Percentiles rank a stretch among this genome's conserved stretches.
phyloP scores from a whole-genome alignment of 2,888 invertebrate genomes.

The Nowickia ferox region DNA sequence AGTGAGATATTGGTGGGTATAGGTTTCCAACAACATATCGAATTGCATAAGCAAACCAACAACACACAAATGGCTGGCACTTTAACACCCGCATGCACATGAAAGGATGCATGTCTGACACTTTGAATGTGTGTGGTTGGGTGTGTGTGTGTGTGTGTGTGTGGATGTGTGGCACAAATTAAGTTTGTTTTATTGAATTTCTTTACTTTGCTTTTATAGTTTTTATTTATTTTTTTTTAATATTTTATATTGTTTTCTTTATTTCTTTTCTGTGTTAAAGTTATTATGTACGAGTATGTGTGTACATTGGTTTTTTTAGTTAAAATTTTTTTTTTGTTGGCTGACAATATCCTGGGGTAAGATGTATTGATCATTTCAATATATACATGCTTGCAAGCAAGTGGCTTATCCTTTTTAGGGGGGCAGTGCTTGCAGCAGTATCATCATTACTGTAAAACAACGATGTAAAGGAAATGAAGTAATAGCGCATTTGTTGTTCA shows the following conservation, averaged over 20 bases:
- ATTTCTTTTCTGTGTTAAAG: constrained; percentile 9
- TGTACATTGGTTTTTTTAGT: background rate
- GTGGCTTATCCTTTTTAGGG: background rate
- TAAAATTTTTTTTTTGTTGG: constrained; percentile 46
- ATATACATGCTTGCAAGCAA: constrained; percentile 16
- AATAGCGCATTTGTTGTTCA: constrained; percentile 54
- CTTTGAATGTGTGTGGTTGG: background rate
- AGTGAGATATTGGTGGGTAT: constrained; percentile 42
- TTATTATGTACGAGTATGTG: constrained; percentile 8
- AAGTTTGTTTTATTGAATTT: constrained; percentile 70
- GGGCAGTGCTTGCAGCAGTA: constrained; percentile 27
- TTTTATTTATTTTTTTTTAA: background rate
- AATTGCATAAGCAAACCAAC: constrained; percentile 50
- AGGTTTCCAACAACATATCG: constrained; percentile 58
- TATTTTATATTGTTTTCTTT: constrained; percentile 25
- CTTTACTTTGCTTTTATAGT: constrained; percentile 33
- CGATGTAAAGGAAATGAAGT: constrained; percentile 55
- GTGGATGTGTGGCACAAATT: constrained; percentile 52
- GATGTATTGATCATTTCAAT: constrained; percentile 59
- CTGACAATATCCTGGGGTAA: constrained; percentile 54
- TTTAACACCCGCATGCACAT: constrained; percentile 67
- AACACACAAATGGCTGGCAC: constrained; percentile 43
- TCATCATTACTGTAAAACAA: constrained; percentile 9
- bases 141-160: background rate
- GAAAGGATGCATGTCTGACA: constrained; percentile 67